Base-by-base conservation (phyloP, 1,140 invertebrate species). In the Listronotus oregonensis region DNA sequence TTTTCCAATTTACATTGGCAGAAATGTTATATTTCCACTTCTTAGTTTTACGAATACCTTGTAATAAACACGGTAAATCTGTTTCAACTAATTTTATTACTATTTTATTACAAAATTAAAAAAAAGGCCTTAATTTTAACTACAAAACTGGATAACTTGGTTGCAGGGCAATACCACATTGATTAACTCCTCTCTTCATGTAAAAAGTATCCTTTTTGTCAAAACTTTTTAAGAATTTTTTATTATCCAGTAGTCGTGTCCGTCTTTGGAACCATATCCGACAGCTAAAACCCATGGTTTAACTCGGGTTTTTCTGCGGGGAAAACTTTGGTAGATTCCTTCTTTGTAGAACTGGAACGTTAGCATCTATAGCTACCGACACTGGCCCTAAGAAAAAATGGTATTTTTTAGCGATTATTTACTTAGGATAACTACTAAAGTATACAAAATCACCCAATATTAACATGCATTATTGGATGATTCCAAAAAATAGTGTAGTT, bases 341-440 rank as follows among this genome's bases (percentile, higher is more conserved):
- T 82, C 77, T 3, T 82, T 80, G 75, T 88, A 56, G 21, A 86
- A 82, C 79, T 86, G 85, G 82, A 88, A 5, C 21, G 72, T 84
- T 79, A 80, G 96, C 96, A 85, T 99, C 95, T 76, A 99, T 97
- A 65, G 94, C 96, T 51, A 93, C 85, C 6, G 90, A 86, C 12
- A 92, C 75, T 7, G 96, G 96, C 15, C 96, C 96, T 68, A 94
- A 57, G 49, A 27, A 27, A 3, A 27, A 5, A 5, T 3, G 21
- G 21, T 5, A 27, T 27, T 3, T 27, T 27, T 27, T 27, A n/a
- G n/a, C n/a, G n/a, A n/a, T n/a, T n/a, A n/a, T n/a, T n/a, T n/a
- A n/a, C n/a, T n/a, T n/a, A n/a, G n/a, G n/a, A n/a, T n/a, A n/a
- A n/a, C n/a, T n/a, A n/a, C n/a, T n/a, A n/a, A n/a, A n/a, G n/a